Conservation (phyloP, 2,797 vertebrate species). For the Sebastes paucispinis region DNA sequence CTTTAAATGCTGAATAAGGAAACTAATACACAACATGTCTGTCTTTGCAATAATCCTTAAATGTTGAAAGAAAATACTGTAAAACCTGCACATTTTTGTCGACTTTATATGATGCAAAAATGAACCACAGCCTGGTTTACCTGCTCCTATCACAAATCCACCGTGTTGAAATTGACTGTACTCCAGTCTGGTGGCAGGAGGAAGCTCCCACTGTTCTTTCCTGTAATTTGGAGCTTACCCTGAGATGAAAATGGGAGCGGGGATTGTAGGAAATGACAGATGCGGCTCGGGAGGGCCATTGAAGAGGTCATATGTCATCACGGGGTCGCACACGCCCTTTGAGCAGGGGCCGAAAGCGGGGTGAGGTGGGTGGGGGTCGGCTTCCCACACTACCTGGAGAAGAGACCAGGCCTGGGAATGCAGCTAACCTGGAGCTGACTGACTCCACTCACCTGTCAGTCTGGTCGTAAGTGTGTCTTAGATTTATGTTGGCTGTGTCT, state of each 20-base stretch:
- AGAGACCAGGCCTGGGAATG: slow-evolving; percentile 62
- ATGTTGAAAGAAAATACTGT: background rate
- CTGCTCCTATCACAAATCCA: slow-evolving; percentile 4
- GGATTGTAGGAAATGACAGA: slow-evolving; percentile 80
- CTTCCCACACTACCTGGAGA: slow-evolving; percentile 72
- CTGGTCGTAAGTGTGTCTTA: slow-evolving; percentile 9
- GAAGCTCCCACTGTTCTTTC: slow-evolving; percentile 71
- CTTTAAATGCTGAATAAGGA: background rate
- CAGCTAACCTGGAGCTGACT: slow-evolving; percentile 44
- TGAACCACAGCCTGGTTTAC: background rate
- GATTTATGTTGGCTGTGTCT: slow-evolving; percentile 21
- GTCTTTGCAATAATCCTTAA: slow-evolving; percentile 47
- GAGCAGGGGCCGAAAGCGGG: slow-evolving; percentile 35
- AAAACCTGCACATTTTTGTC: background rate
- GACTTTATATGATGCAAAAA: background rate
- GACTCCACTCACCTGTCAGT: slow-evolving; percentile 55
- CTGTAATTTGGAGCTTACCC: slow-evolving; percentile 82
- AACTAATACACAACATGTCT: background rate
- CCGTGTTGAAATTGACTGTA: slow-evolving; percentile 16
- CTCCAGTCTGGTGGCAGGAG: slow-evolving; percentile 24
- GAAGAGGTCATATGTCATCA: slow-evolving; percentile 81
- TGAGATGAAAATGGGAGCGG: slow-evolving; percentile 75
- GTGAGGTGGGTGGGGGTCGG: background rate
- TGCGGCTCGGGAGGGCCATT: slow-evolving; percentile 74
- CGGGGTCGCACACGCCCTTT: slow-evolving; percentile 77